phyloP scores from a whole-genome alignment of 2,888 invertebrate species.

The Acronicta leporina region DNA sequence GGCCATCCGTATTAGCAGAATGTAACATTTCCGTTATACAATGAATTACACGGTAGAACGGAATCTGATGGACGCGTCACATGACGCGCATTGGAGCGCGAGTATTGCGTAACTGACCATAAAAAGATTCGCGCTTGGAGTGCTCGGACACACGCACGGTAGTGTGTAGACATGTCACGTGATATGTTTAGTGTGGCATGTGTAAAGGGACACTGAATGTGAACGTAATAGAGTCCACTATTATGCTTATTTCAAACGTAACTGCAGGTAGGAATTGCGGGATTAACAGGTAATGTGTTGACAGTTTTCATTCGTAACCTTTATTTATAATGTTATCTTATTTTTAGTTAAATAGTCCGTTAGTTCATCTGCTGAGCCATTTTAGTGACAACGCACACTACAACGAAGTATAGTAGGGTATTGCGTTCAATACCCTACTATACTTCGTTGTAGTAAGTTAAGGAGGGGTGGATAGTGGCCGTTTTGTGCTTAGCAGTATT shows the following conservation, averaged over 20 bases:
- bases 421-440: too few relatives aligned
- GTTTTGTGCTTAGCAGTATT: too few relatives aligned
- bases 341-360: too few relatives aligned
- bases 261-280: too few relatives aligned
- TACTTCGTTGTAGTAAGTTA: too few relatives aligned
- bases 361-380: too few relatives aligned
- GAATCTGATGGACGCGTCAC: constrained; percentile 34
- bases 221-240: constrained; percentile 3
- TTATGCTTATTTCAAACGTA: not conserved
- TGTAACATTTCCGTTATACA: constrained; percentile 27
- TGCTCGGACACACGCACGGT: constrained; percentile 44
- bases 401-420: too few relatives aligned
- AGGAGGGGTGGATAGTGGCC: too few relatives aligned
- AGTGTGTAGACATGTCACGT: constrained; percentile 43
- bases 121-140: constrained; percentile 53
- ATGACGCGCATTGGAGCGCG: constrained; percentile 38
- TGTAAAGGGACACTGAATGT: constrained; percentile 3
- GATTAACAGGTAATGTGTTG: too few relatives aligned
- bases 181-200: constrained; percentile 24
- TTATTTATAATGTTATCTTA: too few relatives aligned
- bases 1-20: not conserved
- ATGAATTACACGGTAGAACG: constrained; percentile 31
- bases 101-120: constrained; percentile 57
- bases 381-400: too few relatives aligned
- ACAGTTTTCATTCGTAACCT: too few relatives aligned